Conservation (phyloP, 2,113 vertebrate genomes). For the Protobothrops mucrosquamatus region DNA sequence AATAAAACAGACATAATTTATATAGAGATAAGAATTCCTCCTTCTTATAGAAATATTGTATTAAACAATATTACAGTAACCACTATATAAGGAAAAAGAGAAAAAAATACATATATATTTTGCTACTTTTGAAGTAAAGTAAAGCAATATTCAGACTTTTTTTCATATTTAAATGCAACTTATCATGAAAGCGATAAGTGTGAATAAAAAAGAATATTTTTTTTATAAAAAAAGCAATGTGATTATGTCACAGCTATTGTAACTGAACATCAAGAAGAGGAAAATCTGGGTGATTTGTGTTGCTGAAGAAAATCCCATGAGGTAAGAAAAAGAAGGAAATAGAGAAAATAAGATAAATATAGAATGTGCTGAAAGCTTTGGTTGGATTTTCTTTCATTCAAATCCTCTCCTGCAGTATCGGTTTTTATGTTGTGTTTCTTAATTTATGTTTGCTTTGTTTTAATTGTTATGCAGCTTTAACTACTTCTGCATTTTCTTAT, state of each 20-base stretch:
- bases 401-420: neutral
- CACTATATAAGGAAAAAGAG: neutral
- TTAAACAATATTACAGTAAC: neutral
- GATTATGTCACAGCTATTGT: neutral
- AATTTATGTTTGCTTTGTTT: neutral
- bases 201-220: constrained; percentile 36
- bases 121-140: neutral
- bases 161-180: neutral
- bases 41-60: constrained; percentile 5
- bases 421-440: neutral
- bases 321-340: constrained; percentile 27
- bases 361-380: constrained; percentile 34
- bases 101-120: neutral
- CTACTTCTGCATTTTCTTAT: neutral
- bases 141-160: neutral
- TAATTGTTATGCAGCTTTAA: neutral
- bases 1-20: constrained; percentile 29
- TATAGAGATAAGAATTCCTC: neutral
- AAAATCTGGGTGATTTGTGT: constrained; percentile 24
- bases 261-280: neutral
- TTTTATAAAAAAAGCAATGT: neutral
- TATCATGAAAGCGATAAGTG: neutral
- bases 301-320: constrained; percentile 25
- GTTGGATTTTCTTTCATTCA: neutral
- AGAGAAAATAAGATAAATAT: constrained; percentile 31